Percentiles rank a stretch among this genome's conserved stretches.
phyloP scores from a whole-genome alignment of 2,888 invertebrate genomes.

The Tridacna gigas region DNA sequence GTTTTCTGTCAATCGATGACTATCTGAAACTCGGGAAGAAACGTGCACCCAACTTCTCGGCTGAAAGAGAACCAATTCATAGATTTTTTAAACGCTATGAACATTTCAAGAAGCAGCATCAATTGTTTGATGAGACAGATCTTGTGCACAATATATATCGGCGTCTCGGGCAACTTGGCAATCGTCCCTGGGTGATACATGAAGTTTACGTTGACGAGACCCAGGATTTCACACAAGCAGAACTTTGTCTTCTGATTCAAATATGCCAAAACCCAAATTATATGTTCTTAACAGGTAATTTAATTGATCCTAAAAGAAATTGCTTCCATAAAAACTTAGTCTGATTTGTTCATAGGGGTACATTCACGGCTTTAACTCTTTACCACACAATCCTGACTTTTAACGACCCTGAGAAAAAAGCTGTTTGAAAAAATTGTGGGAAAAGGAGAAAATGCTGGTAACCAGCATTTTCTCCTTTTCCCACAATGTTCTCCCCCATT shows the following conservation, averaged over 20 bases:
- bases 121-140: constrained; percentile 76
- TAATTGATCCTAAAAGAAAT: background rate
- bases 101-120: constrained; percentile 64
- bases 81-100: constrained; percentile 69
- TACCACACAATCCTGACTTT: no score
- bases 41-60: constrained; percentile 75
- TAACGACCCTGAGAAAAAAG: no score
- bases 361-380: no score
- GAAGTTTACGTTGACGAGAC: constrained; percentile 82
- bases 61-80: constrained; percentile 70
- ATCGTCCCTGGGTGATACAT: constrained; percentile 68
- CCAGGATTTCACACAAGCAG: constrained; percentile 82
- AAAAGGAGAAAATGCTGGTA: no score
- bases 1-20: constrained; percentile 66
- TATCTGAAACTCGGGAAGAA: constrained; percentile 73
- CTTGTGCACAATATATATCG: constrained; percentile 67
- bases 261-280: constrained; percentile 79
- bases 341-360: no score
- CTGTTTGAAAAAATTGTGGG: no score
- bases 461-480: no score
- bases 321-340: background rate
- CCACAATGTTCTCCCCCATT: no score
- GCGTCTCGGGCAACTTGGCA: constrained; percentile 51
- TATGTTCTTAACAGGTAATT: constrained; percentile 77
- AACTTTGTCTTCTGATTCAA: constrained; percentile 77